Evolutionary conservation across 92 coral and sea anemone species (phyloP).

Genomic region (Phenganax stokvisi): DNA sequence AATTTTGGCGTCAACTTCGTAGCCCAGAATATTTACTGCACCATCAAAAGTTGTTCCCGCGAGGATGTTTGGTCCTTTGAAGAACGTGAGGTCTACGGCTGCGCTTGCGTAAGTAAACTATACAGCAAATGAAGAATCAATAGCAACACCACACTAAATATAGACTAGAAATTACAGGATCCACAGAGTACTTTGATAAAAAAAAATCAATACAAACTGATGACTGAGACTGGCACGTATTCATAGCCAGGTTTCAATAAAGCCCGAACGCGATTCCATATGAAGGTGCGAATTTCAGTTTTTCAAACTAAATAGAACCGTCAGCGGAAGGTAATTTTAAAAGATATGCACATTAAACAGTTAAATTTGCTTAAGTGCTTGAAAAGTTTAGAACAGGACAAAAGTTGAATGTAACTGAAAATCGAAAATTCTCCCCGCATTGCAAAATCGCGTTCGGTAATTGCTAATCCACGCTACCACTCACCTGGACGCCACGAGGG

Average conservation of each 20-base stretch:
- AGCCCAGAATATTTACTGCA: constrained; percentile 79
- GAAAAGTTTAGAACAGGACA: too few species aligned
- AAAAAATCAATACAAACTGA: too few species aligned
- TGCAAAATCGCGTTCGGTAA: neutral
- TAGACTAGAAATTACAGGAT: neutral
- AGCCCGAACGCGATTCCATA: too few species aligned
- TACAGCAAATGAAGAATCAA: constrained; percentile 1
- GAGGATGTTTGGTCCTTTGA: constrained; percentile 67
- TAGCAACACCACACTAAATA: neutral
- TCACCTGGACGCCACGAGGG: constrained; percentile 73
- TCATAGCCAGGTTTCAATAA: too few species aligned
- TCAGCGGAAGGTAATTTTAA: too few species aligned
- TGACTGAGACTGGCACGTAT: too few species aligned
- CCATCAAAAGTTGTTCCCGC: constrained; percentile 79
- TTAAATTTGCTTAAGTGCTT: too few species aligned
- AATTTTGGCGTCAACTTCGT: constrained; percentile 65
- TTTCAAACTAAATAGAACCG: too few species aligned
- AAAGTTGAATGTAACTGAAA: too few species aligned
- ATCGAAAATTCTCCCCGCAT: neutral
- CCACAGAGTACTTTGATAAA: too few species aligned
- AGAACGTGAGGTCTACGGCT: constrained; percentile 64
- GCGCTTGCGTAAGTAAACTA: constrained; percentile 69
- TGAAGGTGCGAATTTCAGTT: too few species aligned
- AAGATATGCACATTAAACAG: too few species aligned
- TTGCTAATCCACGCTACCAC: neutral